Evolutionary conservation across 1,140 invertebrate species (phyloP).

Genomic region (Saccostrea cuccullata): DNA sequence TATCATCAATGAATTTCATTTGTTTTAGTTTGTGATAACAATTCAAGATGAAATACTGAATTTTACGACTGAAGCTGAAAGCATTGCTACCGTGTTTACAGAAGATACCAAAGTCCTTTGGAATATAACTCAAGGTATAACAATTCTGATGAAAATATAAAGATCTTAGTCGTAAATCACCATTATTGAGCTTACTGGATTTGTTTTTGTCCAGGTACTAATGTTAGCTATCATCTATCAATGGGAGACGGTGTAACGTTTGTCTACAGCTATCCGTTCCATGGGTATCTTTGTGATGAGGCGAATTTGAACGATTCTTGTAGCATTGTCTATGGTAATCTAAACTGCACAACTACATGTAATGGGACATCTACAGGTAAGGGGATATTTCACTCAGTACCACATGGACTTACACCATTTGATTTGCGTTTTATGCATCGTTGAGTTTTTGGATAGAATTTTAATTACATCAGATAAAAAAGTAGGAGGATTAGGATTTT

Average conservation of each 20-base stretch:
- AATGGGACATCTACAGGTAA: neutral
- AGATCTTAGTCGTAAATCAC: neutral
- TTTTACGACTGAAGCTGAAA: neutral
- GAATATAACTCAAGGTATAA: neutral
- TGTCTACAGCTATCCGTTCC: slow-evolving; percentile 45
- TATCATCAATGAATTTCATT: neutral
- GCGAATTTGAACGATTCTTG: neutral
- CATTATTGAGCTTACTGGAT: neutral
- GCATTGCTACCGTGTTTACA: neutral
- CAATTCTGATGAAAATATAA: neutral
- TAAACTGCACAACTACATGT: neutral
- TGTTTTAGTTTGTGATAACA: neutral
- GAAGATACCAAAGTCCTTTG: slow-evolving; percentile 9
- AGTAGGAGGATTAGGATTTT: no score
- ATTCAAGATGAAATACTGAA: slow-evolving; percentile 33
- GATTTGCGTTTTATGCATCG: no score
- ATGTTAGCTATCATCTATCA: slow-evolving; percentile 53
- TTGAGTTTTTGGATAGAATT: no score
- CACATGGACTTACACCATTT: no score
- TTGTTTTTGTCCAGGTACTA: slow-evolving; percentile 49
- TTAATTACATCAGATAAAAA: no score
- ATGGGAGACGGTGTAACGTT: slow-evolving; percentile 57
- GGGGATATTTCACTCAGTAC: no score
- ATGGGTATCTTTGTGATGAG: slow-evolving; percentile 18
- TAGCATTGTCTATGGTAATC: neutral